phyloP scores from a whole-genome alignment of 2,888 invertebrate species.

The Xanthorhoe designata region DNA sequence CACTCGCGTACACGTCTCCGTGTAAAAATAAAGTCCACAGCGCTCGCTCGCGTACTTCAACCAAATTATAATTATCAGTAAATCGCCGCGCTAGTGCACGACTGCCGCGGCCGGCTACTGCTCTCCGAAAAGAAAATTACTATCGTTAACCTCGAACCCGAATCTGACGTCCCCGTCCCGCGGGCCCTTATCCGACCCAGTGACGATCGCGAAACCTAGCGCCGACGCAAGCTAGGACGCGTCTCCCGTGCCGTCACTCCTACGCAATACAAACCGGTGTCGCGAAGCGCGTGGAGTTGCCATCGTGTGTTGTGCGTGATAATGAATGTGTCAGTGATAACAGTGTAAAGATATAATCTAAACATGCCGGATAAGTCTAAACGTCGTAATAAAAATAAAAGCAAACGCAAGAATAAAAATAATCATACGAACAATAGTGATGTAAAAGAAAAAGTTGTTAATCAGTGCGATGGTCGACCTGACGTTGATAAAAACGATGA shows the following conservation, averaged over 20 bases:
- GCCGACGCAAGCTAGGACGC: conserved; percentile 44
- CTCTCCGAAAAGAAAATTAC: conserved; percentile 73
- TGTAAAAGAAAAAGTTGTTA: conserved; percentile 49
- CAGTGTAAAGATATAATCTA: conserved; percentile 58
- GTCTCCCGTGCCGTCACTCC: conserved; percentile 63
- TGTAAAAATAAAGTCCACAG: conserved; percentile 84
- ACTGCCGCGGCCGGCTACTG: conserved; percentile 76
- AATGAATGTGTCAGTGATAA: conserved; percentile 73
- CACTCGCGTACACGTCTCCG: conserved; percentile 80
- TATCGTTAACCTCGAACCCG: conserved; percentile 64
- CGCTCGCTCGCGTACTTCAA: conserved; percentile 81
- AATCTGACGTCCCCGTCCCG: conserved; percentile 58
- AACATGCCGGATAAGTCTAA: conserved; percentile 79
- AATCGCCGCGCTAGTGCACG: conserved; percentile 81
- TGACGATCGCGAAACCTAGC: conserved; percentile 62
- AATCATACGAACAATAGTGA: conserved; percentile 57
- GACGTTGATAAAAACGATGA: conserved; percentile 34
- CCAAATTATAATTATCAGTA: conserved; percentile 85
- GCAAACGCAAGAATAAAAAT: conserved; percentile 78
- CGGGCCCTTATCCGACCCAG: conserved; percentile 65
- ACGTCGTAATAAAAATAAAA: conserved; percentile 79
- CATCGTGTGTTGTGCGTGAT: conserved; percentile 68
- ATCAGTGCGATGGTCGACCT: conserved; percentile 48
- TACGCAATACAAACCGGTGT: conserved; percentile 71
- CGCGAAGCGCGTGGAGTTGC: conserved; percentile 59